Base-by-base conservation (phyloP, 2,113 vertebrate species). In the Channa argus region DNA sequence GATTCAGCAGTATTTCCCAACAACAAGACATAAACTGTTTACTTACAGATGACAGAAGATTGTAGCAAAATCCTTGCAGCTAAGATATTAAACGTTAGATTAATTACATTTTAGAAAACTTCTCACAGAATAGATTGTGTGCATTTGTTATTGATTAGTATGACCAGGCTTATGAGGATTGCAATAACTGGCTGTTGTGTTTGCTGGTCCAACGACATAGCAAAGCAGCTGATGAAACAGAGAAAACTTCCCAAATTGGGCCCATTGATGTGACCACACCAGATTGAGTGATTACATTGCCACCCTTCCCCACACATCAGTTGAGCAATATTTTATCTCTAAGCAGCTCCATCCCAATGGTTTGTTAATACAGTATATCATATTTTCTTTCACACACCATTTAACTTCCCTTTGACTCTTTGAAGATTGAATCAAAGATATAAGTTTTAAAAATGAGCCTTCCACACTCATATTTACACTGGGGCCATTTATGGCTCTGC, bases 101-200 rank as follows among this genome's bases (percentile, higher is more conserved):
- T 24, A 24, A 24, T 24, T 24, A 24, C 24, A 24, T 70, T 74
- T 64, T 37, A 47, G 49, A 24, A 33, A 56, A 59, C 37, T 56
- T 55, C 36, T 70, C 49, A 44, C 13, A 49, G 63, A 63, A 14
- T 75, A 68, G 36, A 50, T 34, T 64, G 15, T 58, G 65, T 64
- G 53, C 65, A 64, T 80, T 50, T 52, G 70, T 82, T 85, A 84
- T 89, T 88, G 80, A 90, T 87, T 34, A 75, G 63, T 54, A 65
- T 33, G 54, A 73, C 78, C 12, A 72, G 56, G 70, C 63, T 56
- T 82, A 54, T 72, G 47, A 86, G 41, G 37, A 15, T 24, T 71
- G 59, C 56, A 73, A 50, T 82, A 72, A 75, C 67, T 84, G 69
- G 38, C 64, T 71, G 2, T 76, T 83, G 63, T 66, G 71, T 83